Conservation (phyloP, 1,140 invertebrate genomes). For the Bemisia tabaci region DNA sequence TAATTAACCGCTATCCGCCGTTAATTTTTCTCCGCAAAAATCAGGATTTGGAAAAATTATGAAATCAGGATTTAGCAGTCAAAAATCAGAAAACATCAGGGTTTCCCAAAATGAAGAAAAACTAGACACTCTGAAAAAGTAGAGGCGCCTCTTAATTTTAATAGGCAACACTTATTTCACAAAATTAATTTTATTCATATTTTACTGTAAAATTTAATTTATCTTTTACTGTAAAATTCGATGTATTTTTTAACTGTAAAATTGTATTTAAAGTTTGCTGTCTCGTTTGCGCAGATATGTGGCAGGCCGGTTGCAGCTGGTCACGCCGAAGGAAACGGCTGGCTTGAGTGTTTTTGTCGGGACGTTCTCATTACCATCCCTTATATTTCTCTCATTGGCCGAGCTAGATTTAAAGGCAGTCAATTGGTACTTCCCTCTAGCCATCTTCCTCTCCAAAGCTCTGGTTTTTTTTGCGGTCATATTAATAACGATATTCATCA, state of each 20-base stretch:
- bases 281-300: conserved; percentile 61
- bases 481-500: conserved; percentile 60
- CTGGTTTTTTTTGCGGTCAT: conserved; percentile 73
- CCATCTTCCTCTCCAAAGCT: conserved; percentile 73
- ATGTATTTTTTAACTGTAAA: conserved; percentile 7
- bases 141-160: neutral
- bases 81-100: too few relatives aligned
- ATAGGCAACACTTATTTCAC: conserved; percentile 7
- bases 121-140: neutral
- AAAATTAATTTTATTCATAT: conserved; percentile 6
- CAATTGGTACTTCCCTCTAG: conserved; percentile 80
- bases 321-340: conserved; percentile 72
- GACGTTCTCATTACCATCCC: conserved; percentile 77
- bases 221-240: conserved; percentile 17
- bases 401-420: conserved; percentile 67
- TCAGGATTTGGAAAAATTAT: too few relatives aligned
- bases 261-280: conserved; percentile 10
- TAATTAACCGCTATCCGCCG: too few relatives aligned
- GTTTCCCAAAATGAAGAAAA: neutral
- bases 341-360: conserved; percentile 87
- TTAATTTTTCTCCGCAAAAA: too few relatives aligned
- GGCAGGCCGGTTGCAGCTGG: conserved; percentile 70
- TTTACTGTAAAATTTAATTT: conserved; percentile 7
- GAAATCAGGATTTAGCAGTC: too few relatives aligned
- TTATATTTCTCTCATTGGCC: conserved; percentile 84